Evolutionary conservation across 53 echinoderm and acorn worm species (phyloP).

Genomic region (Glandiceps talaboti): DNA sequence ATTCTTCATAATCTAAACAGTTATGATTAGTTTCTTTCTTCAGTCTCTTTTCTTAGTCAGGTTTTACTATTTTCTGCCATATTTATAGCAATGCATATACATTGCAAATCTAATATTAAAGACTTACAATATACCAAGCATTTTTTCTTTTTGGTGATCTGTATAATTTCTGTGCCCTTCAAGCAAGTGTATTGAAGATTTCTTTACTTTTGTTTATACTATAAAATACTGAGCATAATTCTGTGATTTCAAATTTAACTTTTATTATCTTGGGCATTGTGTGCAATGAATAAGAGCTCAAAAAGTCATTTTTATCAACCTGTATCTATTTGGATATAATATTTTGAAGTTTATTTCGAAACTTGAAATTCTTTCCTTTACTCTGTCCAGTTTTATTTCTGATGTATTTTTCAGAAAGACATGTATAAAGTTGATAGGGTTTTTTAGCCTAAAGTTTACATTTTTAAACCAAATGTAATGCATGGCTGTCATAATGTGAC

Average conservation of each 20-base stretch:
- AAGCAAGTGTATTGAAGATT: not conserved
- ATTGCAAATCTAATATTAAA: too few relatives aligned
- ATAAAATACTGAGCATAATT: not conserved
- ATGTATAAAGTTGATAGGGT: not conserved
- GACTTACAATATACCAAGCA: too few relatives aligned
- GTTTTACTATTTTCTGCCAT: too few relatives aligned
- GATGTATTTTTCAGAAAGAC: not conserved
- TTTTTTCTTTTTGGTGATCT: not conserved
- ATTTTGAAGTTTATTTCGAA: not conserved
- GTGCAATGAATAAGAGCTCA: not conserved
- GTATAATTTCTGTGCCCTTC: not conserved
- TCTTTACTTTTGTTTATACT: not conserved
- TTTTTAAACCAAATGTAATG: too few relatives aligned
- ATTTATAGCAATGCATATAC: too few relatives aligned
- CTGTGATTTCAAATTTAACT: not conserved
- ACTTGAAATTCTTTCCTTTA: not conserved
- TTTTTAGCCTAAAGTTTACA: too few relatives aligned
- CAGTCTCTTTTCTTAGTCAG: too few relatives aligned
- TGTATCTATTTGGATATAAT: not conserved
- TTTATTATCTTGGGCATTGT: not conserved
- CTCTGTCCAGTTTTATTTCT: not conserved
- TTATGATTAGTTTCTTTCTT: too few relatives aligned
- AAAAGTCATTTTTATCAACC: not conserved
- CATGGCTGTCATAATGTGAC: too few relatives aligned
- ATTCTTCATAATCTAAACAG: too few relatives aligned